These are phyloP conservation scores for Coreoperca whiteheadi DNA, from an alignment of 2,113 vertebrate genomes.

Conservation along the genomic window DNA sequence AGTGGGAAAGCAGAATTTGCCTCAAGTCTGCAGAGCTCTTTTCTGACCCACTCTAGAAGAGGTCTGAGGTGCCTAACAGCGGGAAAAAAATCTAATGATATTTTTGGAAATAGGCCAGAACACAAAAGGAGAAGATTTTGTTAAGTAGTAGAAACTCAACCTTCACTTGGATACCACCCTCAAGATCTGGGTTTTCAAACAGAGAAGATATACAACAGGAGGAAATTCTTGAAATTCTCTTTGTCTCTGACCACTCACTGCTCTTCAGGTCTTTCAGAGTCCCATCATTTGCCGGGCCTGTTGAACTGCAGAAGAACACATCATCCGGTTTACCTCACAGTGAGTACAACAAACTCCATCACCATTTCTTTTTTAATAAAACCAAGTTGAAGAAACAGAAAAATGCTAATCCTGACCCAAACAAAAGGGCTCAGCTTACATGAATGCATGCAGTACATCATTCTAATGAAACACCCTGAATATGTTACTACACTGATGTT, in stretches of 20 bases:
- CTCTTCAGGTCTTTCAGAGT: conserved; percentile 36
- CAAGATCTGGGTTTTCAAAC: conserved; percentile 34
- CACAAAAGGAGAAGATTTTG: neutral
- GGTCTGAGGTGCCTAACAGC: conserved; percentile 4
- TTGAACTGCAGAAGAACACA: conserved; percentile 22
- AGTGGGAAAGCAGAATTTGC: conserved; percentile 68
- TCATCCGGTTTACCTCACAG: conserved; percentile 17
- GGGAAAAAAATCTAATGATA: neutral
- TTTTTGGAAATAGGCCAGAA: conserved; percentile 10
- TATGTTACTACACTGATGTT: neutral
- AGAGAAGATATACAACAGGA: conserved; percentile 44
- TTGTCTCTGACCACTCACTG: conserved; percentile 36
- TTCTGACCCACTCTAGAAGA: conserved; percentile 27
- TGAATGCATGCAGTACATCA: neutral
- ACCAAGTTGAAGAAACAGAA: neutral
- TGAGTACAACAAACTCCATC: conserved; percentile 58
- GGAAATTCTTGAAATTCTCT: conserved; percentile 70
- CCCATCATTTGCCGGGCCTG: conserved; percentile 41
- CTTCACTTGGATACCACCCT: conserved; percentile 14
- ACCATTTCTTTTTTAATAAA: neutral
- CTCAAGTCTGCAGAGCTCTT: conserved; percentile 41
- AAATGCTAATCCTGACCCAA: neutral
- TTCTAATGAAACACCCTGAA: neutral
- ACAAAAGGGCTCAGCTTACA: neutral
- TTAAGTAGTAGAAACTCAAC: neutral